These are phyloP conservation scores for Hypocryptadius cinnamomeus DNA, from an alignment of 2,113 vertebrate genomes.

Conservation along the genomic window DNA sequence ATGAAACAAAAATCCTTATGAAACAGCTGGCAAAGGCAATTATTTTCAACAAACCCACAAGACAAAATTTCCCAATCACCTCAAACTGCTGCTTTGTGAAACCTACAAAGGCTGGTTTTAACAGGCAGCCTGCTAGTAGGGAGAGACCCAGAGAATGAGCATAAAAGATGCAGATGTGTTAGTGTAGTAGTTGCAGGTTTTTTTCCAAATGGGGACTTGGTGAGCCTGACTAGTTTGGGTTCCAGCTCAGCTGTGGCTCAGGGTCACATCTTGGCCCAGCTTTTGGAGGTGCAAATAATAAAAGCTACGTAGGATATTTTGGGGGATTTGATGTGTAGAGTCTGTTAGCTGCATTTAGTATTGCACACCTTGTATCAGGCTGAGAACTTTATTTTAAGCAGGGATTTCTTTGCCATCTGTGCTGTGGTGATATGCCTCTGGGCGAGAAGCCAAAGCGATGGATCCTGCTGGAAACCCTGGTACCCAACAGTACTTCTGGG, in stretches of 20 bases:
- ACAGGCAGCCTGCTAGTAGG: background rate
- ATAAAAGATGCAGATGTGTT: background rate
- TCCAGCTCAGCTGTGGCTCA: background rate
- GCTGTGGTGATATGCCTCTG: rapidly evolving
- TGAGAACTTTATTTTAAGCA: background rate
- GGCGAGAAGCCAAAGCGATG: background rate
- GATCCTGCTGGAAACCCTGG: background rate
- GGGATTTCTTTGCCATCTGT: background rate
- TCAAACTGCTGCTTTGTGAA: background rate
- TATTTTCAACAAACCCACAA: background rate
- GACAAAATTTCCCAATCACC: background rate
- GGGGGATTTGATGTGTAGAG: background rate
- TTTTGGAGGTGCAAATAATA: background rate
- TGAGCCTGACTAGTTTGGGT: background rate
- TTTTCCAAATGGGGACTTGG: background rate
- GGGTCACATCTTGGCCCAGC: background rate
- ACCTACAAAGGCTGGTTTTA: background rate
- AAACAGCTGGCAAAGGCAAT: background rate
- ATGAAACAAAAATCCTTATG: background rate
- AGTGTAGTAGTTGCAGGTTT: background rate
- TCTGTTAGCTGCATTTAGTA: background rate
- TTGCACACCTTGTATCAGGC: background rate
- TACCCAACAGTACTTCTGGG: background rate
- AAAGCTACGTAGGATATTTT: background rate
- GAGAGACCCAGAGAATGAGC: background rate